These are phyloP conservation scores for Denticeps clupeoides DNA, from an alignment of 2,797 vertebrate genomes.

Conservation along the genomic window DNA sequence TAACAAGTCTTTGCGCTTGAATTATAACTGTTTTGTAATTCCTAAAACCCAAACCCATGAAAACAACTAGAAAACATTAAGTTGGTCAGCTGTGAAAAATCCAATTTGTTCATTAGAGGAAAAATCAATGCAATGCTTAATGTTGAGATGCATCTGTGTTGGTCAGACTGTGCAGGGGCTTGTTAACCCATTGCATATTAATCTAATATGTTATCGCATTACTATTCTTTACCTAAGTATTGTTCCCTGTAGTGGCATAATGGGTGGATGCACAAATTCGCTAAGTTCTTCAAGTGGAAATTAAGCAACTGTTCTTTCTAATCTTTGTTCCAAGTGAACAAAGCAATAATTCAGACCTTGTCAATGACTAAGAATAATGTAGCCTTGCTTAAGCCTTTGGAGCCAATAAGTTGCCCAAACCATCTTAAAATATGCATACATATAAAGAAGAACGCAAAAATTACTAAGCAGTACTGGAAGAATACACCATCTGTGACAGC, in stretches of 20 bases:
- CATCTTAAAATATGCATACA: too few relatives aligned
- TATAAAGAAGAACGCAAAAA: conserved; percentile 8
- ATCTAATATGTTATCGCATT: conserved; percentile 10
- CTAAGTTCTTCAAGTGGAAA: too few relatives aligned
- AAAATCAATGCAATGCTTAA: conserved; percentile 45
- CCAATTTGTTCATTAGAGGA: conserved; percentile 35
- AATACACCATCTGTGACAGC: conserved; percentile 44
- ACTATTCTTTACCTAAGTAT: background rate
- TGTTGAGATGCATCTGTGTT: conserved; percentile 32
- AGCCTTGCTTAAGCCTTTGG: too few relatives aligned
- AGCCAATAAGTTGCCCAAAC: too few relatives aligned
- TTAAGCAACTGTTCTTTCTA: too few relatives aligned
- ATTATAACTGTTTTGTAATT: conserved; percentile 28
- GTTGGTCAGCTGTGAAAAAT: conserved; percentile 34
- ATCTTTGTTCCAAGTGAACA: too few relatives aligned
- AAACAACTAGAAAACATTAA: conserved; percentile 29
- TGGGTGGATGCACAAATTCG: too few relatives aligned
- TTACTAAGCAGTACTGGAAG: conserved; percentile 29
- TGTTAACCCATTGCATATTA: conserved; percentile 16
- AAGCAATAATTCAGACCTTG: too few relatives aligned
- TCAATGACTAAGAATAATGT: too few relatives aligned
- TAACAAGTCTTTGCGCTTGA: conserved; percentile 17
- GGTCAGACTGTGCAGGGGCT: conserved; percentile 2
- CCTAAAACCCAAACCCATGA: conserved; percentile 20
- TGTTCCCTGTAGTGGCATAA: conserved; percentile 18